phyloP scores from a whole-genome alignment of 2,888 invertebrate species.

The Agonum fuliginosum region DNA sequence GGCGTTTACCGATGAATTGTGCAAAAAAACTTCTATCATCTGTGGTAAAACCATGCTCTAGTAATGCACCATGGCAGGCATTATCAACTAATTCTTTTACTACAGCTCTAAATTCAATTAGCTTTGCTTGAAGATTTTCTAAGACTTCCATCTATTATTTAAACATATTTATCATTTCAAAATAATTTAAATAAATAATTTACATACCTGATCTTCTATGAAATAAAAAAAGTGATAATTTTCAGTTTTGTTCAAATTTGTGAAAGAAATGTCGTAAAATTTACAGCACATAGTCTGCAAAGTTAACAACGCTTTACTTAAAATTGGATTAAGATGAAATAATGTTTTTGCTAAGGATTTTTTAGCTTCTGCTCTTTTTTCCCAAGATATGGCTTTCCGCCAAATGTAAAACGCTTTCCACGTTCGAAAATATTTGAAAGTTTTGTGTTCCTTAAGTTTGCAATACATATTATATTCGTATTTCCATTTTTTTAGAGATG shows the following conservation, averaged over 20 bases:
- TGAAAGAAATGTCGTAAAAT: constrained; percentile 79
- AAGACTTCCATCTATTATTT: constrained; percentile 72
- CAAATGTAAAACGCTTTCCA: constrained; percentile 90
- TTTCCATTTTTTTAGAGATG: constrained; percentile 86
- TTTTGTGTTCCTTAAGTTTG: constrained; percentile 83
- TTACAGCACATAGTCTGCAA: constrained; percentile 82
- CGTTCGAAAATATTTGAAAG: constrained; percentile 80
- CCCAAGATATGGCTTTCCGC: constrained; percentile 82
- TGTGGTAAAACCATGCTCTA: constrained; percentile 69
- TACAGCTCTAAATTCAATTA: constrained; percentile 74
- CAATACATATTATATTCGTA: constrained; percentile 88
- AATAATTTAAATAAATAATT: constrained; percentile 20
- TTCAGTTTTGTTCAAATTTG: constrained; percentile 75
- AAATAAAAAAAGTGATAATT: constrained; percentile 80
- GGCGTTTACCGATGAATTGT: constrained; percentile 60
- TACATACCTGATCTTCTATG: constrained; percentile 79
- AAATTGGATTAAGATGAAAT: constrained; percentile 83
- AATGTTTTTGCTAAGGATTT: constrained; percentile 80
- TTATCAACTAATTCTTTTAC: constrained; percentile 78
- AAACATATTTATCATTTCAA: constrained; percentile 28
- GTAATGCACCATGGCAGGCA: constrained; percentile 85
- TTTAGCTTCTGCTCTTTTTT: constrained; percentile 79
- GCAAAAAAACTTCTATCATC: constrained; percentile 56
- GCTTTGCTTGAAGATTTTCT: constrained; percentile 68
- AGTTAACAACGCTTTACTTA: constrained; percentile 83